phyloP scores from a whole-genome alignment of 1,140 invertebrate species.

The Vanessa atalanta region DNA sequence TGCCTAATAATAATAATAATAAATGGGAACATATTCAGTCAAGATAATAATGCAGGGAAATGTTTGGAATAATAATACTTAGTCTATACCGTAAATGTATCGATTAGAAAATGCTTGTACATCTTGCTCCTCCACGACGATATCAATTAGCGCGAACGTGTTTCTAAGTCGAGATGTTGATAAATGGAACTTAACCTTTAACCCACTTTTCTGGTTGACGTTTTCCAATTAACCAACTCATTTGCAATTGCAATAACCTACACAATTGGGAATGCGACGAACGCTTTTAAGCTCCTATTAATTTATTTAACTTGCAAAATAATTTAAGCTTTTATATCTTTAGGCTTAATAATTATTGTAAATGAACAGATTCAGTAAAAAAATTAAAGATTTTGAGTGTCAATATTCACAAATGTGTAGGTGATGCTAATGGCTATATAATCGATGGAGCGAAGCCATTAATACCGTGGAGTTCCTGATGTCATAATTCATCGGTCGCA shows the following conservation, averaged over 20 bases:
- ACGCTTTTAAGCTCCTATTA: constrained; percentile 4
- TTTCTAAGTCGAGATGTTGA: constrained; percentile 3
- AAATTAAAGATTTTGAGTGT: constrained; percentile 5
- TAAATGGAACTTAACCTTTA: constrained; percentile 11
- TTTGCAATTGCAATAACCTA: constrained; percentile 11
- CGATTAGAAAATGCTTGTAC: background rate
- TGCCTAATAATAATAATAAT: too few relatives aligned
- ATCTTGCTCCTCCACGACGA: constrained; percentile 2
- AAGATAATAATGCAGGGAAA: background rate
- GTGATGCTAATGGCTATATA: constrained; percentile 40
- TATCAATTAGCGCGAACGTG: constrained; percentile 8
- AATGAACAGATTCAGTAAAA: background rate
- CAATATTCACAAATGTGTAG: constrained; percentile 28
- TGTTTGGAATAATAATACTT: background rate
- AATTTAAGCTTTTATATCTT: constrained; percentile 38
- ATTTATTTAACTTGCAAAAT: background rate
- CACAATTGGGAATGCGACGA: constrained; percentile 5
- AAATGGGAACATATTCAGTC: too few relatives aligned
- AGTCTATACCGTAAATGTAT: background rate
- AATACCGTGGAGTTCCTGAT: constrained; percentile 30
- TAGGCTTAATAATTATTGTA: background rate
- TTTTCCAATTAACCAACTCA: constrained; percentile 16
- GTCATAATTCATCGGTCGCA: constrained; percentile 31
- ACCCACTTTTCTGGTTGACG: constrained; percentile 7
- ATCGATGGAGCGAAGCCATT: constrained; percentile 31